Conservation (phyloP, 2,797 vertebrate species). For the Scolopax bukidnonensis region DNA sequence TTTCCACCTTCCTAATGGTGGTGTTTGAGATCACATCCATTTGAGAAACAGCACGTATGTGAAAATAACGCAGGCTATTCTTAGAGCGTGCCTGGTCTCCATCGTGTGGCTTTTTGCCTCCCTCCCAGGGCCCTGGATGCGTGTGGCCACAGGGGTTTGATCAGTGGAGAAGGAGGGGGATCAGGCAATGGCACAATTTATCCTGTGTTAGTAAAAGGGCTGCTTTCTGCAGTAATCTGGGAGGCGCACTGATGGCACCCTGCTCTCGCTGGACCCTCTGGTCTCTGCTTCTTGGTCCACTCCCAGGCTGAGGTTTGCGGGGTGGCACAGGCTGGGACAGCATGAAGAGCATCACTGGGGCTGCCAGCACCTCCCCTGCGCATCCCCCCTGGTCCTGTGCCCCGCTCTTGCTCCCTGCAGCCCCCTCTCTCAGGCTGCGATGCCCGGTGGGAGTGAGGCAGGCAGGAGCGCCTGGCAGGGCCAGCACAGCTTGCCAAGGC, state of each 20-base stretch:
- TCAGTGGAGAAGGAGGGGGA: background rate
- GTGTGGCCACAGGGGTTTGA: background rate
- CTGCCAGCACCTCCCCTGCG: background rate
- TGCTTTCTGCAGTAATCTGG: background rate
- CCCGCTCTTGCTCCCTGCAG: background rate
- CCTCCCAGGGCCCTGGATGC: background rate
- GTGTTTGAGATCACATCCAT: background rate
- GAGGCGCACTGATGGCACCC: background rate
- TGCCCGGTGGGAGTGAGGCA: accelerated
- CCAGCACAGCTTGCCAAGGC: background rate
- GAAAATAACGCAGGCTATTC: background rate
- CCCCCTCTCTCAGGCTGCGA: background rate
- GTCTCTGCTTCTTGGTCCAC: background rate
- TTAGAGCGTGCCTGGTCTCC: background rate
- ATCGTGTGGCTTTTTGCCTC: background rate
- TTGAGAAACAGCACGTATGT: background rate
- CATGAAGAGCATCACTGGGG: background rate
- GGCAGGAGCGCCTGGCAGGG: background rate
- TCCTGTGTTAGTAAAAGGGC: background rate
- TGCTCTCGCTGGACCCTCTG: background rate
- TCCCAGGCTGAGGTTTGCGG: background rate
- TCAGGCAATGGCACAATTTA: background rate
- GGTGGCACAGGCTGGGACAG: accelerated
- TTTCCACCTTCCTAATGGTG: background rate
- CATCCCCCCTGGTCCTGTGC: background rate